phyloP scores from a whole-genome alignment of 2,888 invertebrate species.

The Hyles lineata region DNA sequence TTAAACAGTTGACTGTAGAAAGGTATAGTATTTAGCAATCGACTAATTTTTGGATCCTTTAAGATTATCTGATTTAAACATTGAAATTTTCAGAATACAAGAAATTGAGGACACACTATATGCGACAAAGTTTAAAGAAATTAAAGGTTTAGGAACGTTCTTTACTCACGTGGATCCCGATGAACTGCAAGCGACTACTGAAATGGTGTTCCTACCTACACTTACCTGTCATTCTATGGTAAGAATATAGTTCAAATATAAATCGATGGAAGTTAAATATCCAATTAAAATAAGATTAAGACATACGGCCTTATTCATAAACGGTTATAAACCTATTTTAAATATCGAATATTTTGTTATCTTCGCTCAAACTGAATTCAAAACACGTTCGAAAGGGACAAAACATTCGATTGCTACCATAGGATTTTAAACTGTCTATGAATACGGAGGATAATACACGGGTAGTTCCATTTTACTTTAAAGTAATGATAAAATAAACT shows the following conservation, averaged over 20 bases:
- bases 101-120: slow-evolving; percentile 41
- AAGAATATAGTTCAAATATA: background rate
- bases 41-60: background rate
- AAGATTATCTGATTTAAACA: background rate
- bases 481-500: background rate
- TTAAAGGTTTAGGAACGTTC: slow-evolving; percentile 49
- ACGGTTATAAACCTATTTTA: too few species aligned
- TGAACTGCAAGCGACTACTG: slow-evolving; percentile 51
- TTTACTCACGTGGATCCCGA: slow-evolving; percentile 52
- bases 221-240: slow-evolving; percentile 12
- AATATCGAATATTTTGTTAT: too few species aligned
- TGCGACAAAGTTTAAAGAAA: slow-evolving; percentile 34
- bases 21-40: background rate
- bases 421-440: too few species aligned
- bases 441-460: too few species aligned
- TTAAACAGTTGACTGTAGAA: slow-evolving; percentile 20
- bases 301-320: too few species aligned
- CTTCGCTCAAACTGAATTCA: too few species aligned
- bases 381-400: too few species aligned
- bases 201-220: slow-evolving; percentile 40
- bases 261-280: too few species aligned
- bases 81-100: slow-evolving; percentile 39
- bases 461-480: background rate
- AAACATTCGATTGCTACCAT: too few species aligned
- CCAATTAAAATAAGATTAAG: too few species aligned